These are phyloP conservation scores for Scaptomyza flava DNA, from an alignment of 2,888 invertebrate genomes.

Conservation along the genomic window DNA sequence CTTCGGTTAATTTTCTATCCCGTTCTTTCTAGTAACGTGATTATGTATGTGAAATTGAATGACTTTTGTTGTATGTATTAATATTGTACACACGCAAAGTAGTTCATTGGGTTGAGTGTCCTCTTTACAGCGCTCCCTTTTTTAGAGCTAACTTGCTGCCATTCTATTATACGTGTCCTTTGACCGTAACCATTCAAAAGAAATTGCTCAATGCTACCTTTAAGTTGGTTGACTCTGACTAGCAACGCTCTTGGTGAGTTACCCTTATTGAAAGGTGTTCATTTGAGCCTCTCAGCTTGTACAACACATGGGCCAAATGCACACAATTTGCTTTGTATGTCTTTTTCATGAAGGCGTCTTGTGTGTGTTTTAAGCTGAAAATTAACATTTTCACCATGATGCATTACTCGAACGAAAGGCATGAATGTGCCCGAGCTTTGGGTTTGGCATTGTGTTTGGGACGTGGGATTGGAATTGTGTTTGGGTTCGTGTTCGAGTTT, in stretches of 20 bases:
- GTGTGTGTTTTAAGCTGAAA: slow-evolving; percentile 46
- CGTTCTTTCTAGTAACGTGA: background rate
- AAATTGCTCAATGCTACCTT: slow-evolving; percentile 69
- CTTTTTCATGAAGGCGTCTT: slow-evolving; percentile 29
- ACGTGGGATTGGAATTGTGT: background rate
- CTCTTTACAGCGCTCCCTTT: slow-evolving; percentile 39
- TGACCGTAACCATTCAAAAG: slow-evolving; percentile 70
- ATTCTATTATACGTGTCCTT: slow-evolving; percentile 74
- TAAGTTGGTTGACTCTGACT: slow-evolving; percentile 48
- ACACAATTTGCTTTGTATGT: slow-evolving; percentile 69
- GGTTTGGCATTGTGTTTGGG: slow-evolving; percentile 13
- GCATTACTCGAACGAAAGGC: slow-evolving; percentile 48
- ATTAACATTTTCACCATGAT: slow-evolving; percentile 70
- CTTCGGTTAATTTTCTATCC: slow-evolving; percentile 57
- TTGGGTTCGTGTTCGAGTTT: background rate
- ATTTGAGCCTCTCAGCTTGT: slow-evolving; percentile 43
- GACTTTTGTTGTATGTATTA: slow-evolving; percentile 15
- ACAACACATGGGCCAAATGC: slow-evolving; percentile 48
- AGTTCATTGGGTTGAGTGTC: slow-evolving; percentile 16
- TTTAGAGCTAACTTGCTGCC: slow-evolving; percentile 57
- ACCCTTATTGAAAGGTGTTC: slow-evolving; percentile 72
- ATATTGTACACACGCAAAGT: slow-evolving; percentile 42
- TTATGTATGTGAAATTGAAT: slow-evolving; percentile 7
- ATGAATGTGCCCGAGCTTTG: slow-evolving; percentile 21
- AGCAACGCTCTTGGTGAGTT: slow-evolving; percentile 34